These are phyloP conservation scores for Trigoniulus corallinus DNA, from an alignment of 1,140 invertebrate genomes.

Conservation along the genomic window DNA sequence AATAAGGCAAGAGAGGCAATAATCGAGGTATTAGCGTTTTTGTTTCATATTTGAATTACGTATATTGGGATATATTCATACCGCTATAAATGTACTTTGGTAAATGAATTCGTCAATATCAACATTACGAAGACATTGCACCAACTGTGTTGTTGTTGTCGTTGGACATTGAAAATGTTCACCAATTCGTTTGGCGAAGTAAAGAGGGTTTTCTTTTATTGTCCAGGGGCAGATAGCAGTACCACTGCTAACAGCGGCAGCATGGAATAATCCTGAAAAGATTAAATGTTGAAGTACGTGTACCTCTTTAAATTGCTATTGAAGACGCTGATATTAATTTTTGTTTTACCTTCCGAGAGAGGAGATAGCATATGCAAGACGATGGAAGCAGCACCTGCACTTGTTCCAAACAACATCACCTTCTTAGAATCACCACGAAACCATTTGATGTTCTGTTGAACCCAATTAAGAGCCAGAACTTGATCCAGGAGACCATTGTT, in stretches of 20 bases:
- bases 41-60: background rate
- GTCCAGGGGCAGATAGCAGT: background rate
- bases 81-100: background rate
- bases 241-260: background rate
- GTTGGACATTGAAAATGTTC: background rate
- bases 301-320: background rate
- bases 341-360: background rate
- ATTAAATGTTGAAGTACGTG: background rate
- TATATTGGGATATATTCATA: background rate
- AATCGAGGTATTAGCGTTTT: background rate
- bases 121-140: background rate
- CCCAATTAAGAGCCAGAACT: constrained; percentile 39
- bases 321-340: background rate
- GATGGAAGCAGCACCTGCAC: background rate
- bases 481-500: constrained; percentile 13
- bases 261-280: background rate
- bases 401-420: background rate
- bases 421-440: constrained; percentile 22
- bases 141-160: background rate
- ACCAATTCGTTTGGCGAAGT: background rate
- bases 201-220: background rate
- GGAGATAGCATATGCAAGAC: background rate
- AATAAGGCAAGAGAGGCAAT: background rate
- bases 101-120: background rate
- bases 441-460: constrained; percentile 37